A percentile compares a stretch with the other conserved stretches of the same genome.
These are phyloP conservation scores for Bimastos eiseni DNA, from an alignment of 2,888 invertebrate species.

Conservation along the genomic window DNA sequence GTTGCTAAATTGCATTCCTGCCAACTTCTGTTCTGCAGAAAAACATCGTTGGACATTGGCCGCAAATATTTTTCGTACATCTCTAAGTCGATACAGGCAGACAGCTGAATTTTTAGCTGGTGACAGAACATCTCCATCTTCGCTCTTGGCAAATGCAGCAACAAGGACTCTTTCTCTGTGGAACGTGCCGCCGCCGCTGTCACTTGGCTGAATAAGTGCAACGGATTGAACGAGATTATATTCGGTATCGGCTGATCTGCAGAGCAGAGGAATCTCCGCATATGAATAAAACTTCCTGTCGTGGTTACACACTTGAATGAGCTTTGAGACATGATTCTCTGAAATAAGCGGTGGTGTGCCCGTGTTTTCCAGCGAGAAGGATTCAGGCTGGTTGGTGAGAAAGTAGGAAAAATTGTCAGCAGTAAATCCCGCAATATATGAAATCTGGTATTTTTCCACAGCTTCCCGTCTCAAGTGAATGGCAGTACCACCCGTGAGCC, in stretches of 20 bases:
- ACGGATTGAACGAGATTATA: constrained; percentile 21
- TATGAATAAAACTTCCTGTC: constrained; percentile 95
- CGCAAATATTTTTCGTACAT: constrained; percentile 31
- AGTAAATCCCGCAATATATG: constrained; percentile 55
- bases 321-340: not conserved
- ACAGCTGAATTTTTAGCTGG: constrained; percentile 26
- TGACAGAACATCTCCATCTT: not conserved
- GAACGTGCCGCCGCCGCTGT: constrained; percentile 68
- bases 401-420: constrained; percentile 54
- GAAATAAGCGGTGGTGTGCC: constrained; percentile 23
- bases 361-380: constrained; percentile 31
- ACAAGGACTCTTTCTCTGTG: not conserved
- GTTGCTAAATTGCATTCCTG: constrained; percentile 27
- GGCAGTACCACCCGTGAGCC: constrained; percentile 29
- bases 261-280: constrained; percentile 93
- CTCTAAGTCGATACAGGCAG: constrained; percentile 28
- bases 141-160: constrained; percentile 14
- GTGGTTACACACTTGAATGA: constrained; percentile 87
- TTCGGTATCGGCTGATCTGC: constrained; percentile 76
- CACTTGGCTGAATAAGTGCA: constrained; percentile 79
- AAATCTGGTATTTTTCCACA: constrained; percentile 43
- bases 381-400: constrained; percentile 35
- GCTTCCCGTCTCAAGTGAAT: constrained; percentile 27
- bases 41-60: constrained; percentile 33
- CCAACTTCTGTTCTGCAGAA: constrained; percentile 25